Evolutionary conservation across 2,113 vertebrate genomes (phyloP).

Genomic region (Hyperopisus bebe): DNA sequence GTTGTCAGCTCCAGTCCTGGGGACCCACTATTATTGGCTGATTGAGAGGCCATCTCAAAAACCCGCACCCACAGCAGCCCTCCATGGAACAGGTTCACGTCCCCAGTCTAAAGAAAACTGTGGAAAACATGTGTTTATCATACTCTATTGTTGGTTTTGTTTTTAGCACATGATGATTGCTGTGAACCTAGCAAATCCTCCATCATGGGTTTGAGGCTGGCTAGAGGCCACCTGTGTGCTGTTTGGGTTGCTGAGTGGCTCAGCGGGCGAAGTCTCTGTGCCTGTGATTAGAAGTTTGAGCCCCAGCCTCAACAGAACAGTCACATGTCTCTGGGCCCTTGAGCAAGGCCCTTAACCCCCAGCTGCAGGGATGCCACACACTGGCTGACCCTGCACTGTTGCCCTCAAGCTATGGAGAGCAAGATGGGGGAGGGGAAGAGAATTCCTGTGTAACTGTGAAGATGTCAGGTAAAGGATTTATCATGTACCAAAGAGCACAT

Average conservation of each 20-base stretch:
- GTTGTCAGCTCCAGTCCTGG: too few species aligned
- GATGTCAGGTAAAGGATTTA: not conserved
- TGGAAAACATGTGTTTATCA: not conserved
- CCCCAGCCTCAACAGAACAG: not conserved
- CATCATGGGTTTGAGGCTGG: too few species aligned
- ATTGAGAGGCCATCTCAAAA: too few species aligned
- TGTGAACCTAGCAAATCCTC: not conserved
- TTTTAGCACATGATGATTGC: not conserved
- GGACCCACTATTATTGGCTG: too few species aligned
- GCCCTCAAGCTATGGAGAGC: not conserved
- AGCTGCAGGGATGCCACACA: not conserved
- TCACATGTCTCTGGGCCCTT: not conserved
- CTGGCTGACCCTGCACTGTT: not conserved
- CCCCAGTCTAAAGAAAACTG: not conserved
- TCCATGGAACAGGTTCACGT: too few species aligned
- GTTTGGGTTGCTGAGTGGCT: not conserved
- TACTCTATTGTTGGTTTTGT: not conserved
- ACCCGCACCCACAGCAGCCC: too few species aligned
- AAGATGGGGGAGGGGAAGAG: not conserved
- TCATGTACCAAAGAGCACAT: not conserved
- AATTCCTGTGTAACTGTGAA: not conserved
- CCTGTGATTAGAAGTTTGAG: not conserved
- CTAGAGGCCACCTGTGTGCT: not conserved
- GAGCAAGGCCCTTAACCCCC: not conserved
- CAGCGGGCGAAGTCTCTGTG: not conserved